A percentile compares a stretch with the other conserved stretches of the same genome.
These are phyloP conservation scores for Tapirus indicus DNA, from an alignment of 2,797 vertebrate species.

Conservation along the genomic window DNA sequence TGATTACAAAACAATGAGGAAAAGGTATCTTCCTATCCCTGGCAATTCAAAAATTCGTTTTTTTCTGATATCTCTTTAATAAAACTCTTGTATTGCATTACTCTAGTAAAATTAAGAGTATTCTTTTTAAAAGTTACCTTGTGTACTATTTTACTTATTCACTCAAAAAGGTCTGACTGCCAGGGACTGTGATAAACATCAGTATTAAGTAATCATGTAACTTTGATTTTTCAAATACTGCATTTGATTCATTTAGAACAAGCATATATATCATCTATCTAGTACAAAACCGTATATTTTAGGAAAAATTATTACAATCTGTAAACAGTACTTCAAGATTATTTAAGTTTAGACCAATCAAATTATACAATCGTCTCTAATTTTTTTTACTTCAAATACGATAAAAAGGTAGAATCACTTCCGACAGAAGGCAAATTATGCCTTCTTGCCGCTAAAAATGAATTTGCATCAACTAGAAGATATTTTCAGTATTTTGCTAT, in stretches of 20 bases:
- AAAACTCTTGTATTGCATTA: background rate
- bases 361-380: background rate
- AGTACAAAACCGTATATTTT: background rate
- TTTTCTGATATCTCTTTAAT: background rate
- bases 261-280: background rate
- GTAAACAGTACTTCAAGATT: background rate
- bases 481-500: background rate
- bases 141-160: background rate
- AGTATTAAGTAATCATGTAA: background rate
- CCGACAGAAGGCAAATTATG: background rate
- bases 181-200: background rate
- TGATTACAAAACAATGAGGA: slow-evolving; percentile 34
- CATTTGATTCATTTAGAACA: background rate
- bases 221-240: background rate
- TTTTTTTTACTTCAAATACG: background rate
- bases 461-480: background rate
- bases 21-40: background rate
- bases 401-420: background rate
- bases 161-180: background rate
- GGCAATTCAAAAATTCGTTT: background rate
- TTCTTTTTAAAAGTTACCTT: background rate
- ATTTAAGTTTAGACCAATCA: background rate
- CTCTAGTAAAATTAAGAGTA: slow-evolving; percentile 7
- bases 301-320: background rate
- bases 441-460: background rate